Conservation (phyloP, 1,140 invertebrate species). For the Monochamus saltuarius region DNA sequence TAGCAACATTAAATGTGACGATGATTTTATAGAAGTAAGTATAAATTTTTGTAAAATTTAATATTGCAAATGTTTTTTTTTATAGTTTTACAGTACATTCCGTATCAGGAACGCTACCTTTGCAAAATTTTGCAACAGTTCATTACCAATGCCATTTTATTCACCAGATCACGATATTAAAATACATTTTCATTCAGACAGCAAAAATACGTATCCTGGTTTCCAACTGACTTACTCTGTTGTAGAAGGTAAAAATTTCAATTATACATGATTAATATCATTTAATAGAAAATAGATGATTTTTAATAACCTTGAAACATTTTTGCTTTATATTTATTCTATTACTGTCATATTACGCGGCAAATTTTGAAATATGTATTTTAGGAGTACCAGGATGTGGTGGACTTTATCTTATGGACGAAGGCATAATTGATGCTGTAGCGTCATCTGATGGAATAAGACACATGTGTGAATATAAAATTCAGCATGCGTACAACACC, state of each 20-base stretch:
- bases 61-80: too few relatives aligned
- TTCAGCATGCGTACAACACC: conserved; percentile 62
- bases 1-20: conserved; percentile 68
- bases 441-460: neutral
- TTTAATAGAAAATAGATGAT: too few relatives aligned
- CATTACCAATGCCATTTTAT: conserved; percentile 66
- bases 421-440: conserved; percentile 65
- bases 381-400: conserved; percentile 69
- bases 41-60: neutral
- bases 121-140: conserved; percentile 70
- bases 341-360: too few relatives aligned
- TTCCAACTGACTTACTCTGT: conserved; percentile 77
- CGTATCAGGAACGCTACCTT: conserved; percentile 52
- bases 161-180: conserved; percentile 64
- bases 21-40: conserved; percentile 76
- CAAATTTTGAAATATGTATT: too few relatives aligned
- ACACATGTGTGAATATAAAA: conserved; percentile 75
- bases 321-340: too few relatives aligned
- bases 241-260: conserved; percentile 61
- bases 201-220: conserved; percentile 62
- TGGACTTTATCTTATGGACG: conserved; percentile 64
- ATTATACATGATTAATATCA: neutral
- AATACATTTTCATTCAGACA: conserved; percentile 80
- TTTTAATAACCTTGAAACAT: too few relatives aligned
- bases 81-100: too few relatives aligned